These are phyloP conservation scores for Cyprinodon brontotheroides DNA, from an alignment of 2,113 vertebrate genomes.

Conservation along the genomic window DNA sequence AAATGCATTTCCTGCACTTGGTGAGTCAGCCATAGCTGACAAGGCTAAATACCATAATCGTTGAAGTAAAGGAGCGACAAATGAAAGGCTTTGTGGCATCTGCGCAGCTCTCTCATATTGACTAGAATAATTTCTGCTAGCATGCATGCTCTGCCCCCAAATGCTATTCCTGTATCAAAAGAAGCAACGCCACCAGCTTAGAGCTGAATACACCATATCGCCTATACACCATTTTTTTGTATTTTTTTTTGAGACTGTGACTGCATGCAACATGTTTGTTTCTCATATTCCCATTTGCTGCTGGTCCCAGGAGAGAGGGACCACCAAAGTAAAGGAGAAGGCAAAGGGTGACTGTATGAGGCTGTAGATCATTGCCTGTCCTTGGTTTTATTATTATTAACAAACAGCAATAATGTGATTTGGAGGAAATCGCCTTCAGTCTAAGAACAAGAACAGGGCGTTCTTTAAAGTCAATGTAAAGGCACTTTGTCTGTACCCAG, in stretches of 20 bases:
- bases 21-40: neutral
- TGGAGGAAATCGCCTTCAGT: conserved; percentile 60
- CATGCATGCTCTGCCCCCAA: conserved; percentile 6
- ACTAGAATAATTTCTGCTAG: conserved; percentile 18
- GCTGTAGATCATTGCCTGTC: conserved; percentile 18
- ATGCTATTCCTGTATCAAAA: conserved; percentile 17
- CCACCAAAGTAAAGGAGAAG: conserved; percentile 26
- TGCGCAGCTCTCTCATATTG: neutral
- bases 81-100: neutral
- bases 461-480: conserved; percentile 46
- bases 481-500: conserved; percentile 9
- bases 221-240: neutral
- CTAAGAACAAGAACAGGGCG: conserved; percentile 38
- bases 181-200: conserved; percentile 10
- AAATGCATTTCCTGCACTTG: neutral
- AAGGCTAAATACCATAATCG: neutral
- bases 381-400: conserved; percentile 56
- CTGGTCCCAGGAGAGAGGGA: neutral
- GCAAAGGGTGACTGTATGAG: conserved; percentile 7
- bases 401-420: conserved; percentile 56
- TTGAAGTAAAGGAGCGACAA: neutral
- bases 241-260: neutral
- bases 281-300: neutral
- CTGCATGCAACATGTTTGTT: neutral
- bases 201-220: neutral